Evolutionary conservation across 2,113 vertebrate species (phyloP), one percentile per base, ranked within the genome.

Genomic region (Garra rufa): DNA sequence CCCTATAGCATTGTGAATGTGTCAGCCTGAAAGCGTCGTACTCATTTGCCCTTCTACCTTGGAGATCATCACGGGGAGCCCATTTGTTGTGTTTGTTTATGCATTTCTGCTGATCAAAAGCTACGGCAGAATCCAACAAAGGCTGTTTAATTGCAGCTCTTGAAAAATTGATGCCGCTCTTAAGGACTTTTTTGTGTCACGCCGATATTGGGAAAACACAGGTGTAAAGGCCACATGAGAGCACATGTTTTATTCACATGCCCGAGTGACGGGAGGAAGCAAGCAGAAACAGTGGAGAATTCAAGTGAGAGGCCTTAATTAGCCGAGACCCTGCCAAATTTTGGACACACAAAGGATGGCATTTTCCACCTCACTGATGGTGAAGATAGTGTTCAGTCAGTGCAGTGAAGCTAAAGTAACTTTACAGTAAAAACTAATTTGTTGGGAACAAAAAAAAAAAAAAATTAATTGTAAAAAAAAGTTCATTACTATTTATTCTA

Each of bases 131-230:
- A 92, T 89, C 84, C 88, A 87, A 86, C 86, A 88, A 92, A 92
- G 92, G 85, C 85, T 87, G 52, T 85, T 91, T 94, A 93, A 93
- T 90, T 93, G 90, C 90, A 88, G 91, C 86, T 85, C 75, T 76
- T 94, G 89, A 93, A 94, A 94, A 90, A 93, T 92, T 89, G 88
- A 94, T 93, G 91, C 75, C 79, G 85, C 90, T 88, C 90, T 92
- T 93, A 93, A 94, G 91, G 76, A 90, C 88, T 61, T 92, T 92
- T 92, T 89, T 92, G 88, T 91, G 89, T 92, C 89, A 65, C 41
- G 82, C 86, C 76, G 65, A 81, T 88, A 85, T 93, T 92, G 86
- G 85, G 91, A 87, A 88, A 92, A 90, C 88, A 90, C 92, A 92
- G 90, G 92, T 92, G 92, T 87, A 89, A 91, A 89, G 87, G 63